Base-by-base conservation (phyloP, 2,888 invertebrate genomes). In the Stratiomys singularior region DNA sequence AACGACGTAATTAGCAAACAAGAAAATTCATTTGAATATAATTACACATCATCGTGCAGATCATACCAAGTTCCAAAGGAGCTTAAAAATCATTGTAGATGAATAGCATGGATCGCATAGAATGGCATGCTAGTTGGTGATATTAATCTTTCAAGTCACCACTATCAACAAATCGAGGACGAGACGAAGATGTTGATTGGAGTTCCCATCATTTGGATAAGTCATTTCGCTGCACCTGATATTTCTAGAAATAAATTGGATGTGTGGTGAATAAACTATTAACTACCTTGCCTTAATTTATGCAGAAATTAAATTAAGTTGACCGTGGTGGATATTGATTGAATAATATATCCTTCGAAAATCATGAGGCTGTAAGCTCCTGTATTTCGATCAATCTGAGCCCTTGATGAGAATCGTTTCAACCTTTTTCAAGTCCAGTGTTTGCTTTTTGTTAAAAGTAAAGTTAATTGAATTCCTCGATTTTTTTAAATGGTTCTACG, bases 11-110 rank as follows among this genome's bases (percentile, higher is more conserved):
- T 71, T 71, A 71, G 52, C 56, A 27, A 71, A 71, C 47, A 47
- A 67, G 46, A 46, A 46, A 67, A 67, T 67, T 67, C 67, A 71
- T 71, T 71, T 71, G 71, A 71, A 71, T 71, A 71, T 67, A 67
- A 67, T 67, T 67, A 44, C 46, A 67, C 13, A 18, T 52, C 52
- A 52, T 13, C 52, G 52, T 18, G n/a, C 15, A 52, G 52, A 52
- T 52, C 18, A 18, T 52, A 37, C 37, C 37, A 52, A 52, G 52
- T 18, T 9, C 18, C 52, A 52, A 52, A 9, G 52, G n/a, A 52
- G 52, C 7, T 15, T n/a, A n/a, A 9, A 52, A 52, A 52, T 52
- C 52, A 52, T n/a, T n/a, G 52, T 13, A 52, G 52, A 52, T n/a
- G 52, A 52, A 52, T 52, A 18, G 52, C 4, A 52, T 52, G 52